These are phyloP conservation scores for Sebastes elongatus DNA, from an alignment of 2,797 vertebrate genomes.

Conservation along the genomic window DNA sequence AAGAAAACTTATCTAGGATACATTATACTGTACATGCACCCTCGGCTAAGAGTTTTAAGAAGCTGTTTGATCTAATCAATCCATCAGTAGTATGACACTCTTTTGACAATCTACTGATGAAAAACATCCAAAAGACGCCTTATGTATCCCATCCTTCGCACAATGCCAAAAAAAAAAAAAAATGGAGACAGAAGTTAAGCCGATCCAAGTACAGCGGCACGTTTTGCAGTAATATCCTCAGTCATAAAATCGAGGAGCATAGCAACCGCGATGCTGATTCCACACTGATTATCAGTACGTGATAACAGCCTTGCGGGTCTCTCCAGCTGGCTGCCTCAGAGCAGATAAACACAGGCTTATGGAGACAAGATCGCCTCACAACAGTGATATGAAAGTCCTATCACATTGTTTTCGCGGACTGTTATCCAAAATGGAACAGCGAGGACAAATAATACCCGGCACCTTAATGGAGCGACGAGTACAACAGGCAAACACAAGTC, in stretches of 20 bases:
- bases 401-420: constrained; percentile 43
- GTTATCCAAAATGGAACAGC: constrained; percentile 39
- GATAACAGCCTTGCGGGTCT: constrained; percentile 67
- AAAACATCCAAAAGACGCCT: neutral
- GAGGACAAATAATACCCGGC: constrained; percentile 36
- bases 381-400: constrained; percentile 49
- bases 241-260: constrained; percentile 45
- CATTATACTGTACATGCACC: neutral
- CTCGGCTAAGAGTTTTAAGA: neutral
- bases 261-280: constrained; percentile 48
- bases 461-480: constrained; percentile 13
- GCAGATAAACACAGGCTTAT: constrained; percentile 67
- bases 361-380: constrained; percentile 59
- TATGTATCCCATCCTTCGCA: neutral
- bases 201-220: neutral
- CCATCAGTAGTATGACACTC: neutral
- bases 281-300: constrained; percentile 60
- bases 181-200: neutral
- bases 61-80: neutral
- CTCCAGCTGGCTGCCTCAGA: constrained; percentile 66
- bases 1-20: neutral
- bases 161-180: neutral
- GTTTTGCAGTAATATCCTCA: constrained; percentile 68
- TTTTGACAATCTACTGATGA: neutral
- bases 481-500: constrained; percentile 3